Base-by-base conservation (phyloP, 2,888 invertebrate genomes). In the Parasteatoda lunata region DNA sequence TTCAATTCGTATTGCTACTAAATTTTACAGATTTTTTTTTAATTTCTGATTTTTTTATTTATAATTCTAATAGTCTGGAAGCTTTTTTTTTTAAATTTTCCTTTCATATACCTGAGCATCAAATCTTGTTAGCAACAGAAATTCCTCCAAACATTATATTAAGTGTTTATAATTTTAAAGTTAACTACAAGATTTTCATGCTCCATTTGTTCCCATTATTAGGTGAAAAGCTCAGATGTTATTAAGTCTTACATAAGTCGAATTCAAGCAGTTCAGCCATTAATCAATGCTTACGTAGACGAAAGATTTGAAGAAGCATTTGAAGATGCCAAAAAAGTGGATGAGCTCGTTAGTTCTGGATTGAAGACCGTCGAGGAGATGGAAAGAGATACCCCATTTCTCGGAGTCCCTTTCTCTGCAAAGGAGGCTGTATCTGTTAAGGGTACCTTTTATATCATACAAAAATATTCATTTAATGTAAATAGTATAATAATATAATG, bases 321-420 rank as follows among this genome's bases (percentile, higher is more conserved):
- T 0, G 92, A 94, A 71, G 96, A 97, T 90, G 97, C 98, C 0
- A 93, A 93, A 86, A 92, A 93, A 88, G 94, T 97, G 7, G 98
- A 98, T 91, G 91, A 93, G 70, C 92, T 94, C 81, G 94, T 98
- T 49, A 93, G 93, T 52, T 94, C 94, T 6, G 94, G 94, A 0
- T 91, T 92, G 65, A 92, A 95, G 77, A 91, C 94, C 0, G 94
- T 94, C 48, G 92, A 93, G 82, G 94, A 94, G 45, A 95, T 89
- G 68, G 88, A 83, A n/a, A 83, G 69, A 54, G 85, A 95, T 77
- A 95, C 95, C 91, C 97, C 97, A 0, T 95, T 97, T 90, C 93
- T 97, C 52, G 98, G 98, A 4, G 96, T 98, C 6, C 98, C 98
- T 3, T 96, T 97, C 91, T 96, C 97, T 11, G 96, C 96, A 0